phyloP scores from a whole-genome alignment of 2,113 vertebrate genomes.

The Rhizomys pruinosus region DNA sequence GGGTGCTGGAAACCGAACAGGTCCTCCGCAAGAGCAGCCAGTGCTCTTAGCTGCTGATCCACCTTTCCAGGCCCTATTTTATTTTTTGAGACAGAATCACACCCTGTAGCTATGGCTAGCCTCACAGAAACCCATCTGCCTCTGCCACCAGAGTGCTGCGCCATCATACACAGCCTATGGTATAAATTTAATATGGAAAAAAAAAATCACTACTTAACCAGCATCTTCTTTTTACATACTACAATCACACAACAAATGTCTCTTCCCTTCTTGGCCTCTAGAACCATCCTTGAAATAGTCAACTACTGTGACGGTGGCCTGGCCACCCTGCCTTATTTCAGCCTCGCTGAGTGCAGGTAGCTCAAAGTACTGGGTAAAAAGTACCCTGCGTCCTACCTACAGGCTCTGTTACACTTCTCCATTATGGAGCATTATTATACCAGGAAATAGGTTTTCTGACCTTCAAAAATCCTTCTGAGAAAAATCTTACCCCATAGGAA shows the following conservation, averaged over 20 bases:
- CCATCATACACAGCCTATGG: background rate
- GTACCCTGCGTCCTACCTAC: background rate
- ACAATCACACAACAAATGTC: background rate
- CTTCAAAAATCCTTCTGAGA: conserved; percentile 10
- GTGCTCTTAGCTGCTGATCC: too few species aligned
- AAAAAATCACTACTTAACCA: background rate
- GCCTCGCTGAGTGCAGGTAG: background rate
- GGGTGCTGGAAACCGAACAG: too few species aligned
- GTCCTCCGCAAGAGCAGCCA: too few species aligned
- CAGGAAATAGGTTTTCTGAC: conserved; percentile 3
- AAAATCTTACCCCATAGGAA: conserved; percentile 1
- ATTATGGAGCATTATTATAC: conserved; percentile 7
- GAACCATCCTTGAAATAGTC: background rate
- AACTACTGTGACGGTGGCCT: background rate
- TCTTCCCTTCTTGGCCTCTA: background rate
- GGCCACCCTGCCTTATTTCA: background rate
- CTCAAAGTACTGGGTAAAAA: background rate
- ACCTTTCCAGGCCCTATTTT: too few species aligned
- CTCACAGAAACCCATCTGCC: too few species aligned
- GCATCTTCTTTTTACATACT: background rate
- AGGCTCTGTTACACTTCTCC: background rate
- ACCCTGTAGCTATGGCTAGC: too few species aligned
- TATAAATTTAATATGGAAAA: conserved; percentile 29
- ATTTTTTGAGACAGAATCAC: too few species aligned
- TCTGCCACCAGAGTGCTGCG: too few species aligned